Conservation (phyloP, 2,888 invertebrate genomes). For the Acanthoscelides obtectus region DNA sequence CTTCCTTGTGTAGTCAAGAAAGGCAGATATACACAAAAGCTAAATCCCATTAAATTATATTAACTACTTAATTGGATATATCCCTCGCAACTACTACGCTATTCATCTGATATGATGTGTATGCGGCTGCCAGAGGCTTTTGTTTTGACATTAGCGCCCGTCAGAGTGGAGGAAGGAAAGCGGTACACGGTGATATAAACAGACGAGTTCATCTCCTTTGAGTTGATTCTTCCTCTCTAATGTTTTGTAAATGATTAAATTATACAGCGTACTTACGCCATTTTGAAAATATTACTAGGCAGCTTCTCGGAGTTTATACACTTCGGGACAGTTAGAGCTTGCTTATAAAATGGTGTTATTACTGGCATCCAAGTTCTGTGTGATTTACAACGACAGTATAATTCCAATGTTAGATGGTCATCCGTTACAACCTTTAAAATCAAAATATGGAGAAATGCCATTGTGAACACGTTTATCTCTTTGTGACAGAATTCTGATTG, state of each 20-base stretch:
- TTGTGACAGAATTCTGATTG: no score
- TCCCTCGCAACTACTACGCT: neutral
- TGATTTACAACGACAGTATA: no score
- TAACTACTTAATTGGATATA: neutral
- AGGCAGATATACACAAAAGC: neutral
- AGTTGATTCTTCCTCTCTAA: neutral
- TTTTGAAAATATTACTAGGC: no score
- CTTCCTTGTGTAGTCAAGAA: neutral
- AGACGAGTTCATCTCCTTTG: neutral
- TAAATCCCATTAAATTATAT: neutral
- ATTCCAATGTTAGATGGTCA: no score
- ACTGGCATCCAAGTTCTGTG: no score
- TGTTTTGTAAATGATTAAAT: neutral
- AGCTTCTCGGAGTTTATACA: no score
- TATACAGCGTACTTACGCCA: no score
- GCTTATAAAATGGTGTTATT: no score
- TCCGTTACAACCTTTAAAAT: no score
- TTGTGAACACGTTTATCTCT: no score
- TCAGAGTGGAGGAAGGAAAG: neutral
- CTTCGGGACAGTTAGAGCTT: no score
- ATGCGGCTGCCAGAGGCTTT: neutral
- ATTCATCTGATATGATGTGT: neutral
- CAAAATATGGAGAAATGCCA: no score
- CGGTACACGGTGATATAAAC: neutral
- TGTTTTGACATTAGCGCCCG: neutral